These are phyloP conservation scores for Dendrocopos noguchii DNA, from an alignment of 2,113 vertebrate genomes.

Conservation along the genomic window DNA sequence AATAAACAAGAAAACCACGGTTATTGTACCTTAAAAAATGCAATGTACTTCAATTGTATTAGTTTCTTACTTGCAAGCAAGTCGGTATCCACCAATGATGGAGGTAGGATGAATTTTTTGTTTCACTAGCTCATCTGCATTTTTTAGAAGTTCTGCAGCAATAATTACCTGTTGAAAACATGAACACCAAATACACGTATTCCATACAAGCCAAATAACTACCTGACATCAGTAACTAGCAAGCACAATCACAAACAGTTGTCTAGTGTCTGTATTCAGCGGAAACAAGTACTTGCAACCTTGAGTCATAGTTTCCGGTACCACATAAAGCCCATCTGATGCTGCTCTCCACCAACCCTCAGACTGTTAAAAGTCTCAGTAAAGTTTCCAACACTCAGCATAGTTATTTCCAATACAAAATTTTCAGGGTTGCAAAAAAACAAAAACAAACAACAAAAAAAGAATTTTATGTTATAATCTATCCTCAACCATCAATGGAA, in stretches of 20 bases:
- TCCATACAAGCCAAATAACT: not conserved
- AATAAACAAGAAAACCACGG: not conserved
- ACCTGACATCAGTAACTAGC: not conserved
- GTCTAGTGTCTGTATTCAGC: not conserved
- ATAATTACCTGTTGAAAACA: conserved; percentile 89
- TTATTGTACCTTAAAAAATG: not conserved
- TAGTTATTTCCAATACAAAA: not conserved
- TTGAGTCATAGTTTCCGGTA: not conserved
- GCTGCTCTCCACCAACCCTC: not conserved
- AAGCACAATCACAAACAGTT: not conserved
- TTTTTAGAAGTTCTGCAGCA: conserved; percentile 96
- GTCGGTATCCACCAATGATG: conserved; percentile 95
- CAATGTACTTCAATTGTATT: not conserved
- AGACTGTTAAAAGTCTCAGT: fast-evolving
- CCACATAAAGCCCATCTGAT: not conserved
- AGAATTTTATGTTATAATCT: not conserved
- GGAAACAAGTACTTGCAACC: not conserved
- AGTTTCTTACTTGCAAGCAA: conserved; percentile 96
- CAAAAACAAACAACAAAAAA: too few relatives aligned
- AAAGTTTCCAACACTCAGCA: not conserved
- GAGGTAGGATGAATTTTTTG: conserved; percentile 99
- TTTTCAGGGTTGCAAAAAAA: not conserved
- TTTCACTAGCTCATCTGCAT: conserved; percentile 96
- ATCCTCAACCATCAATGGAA: not conserved
- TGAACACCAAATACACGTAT: not conserved